Conservation (phyloP, 2,113 vertebrate genomes). For the Solenodon paradoxus region DNA sequence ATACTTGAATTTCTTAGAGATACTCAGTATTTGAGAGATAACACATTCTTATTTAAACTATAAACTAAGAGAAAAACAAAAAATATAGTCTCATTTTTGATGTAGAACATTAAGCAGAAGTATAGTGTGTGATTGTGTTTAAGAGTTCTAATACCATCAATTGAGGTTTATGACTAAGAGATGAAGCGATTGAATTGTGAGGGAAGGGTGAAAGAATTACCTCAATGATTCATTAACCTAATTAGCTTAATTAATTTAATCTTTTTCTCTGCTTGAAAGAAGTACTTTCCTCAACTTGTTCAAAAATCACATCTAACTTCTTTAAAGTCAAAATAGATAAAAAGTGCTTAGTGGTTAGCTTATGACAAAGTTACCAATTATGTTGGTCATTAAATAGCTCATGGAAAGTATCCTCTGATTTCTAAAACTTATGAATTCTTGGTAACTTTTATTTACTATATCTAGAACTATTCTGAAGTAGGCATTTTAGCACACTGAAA, state of each 20-base stretch:
- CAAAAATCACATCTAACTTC: slow-evolving; percentile 66
- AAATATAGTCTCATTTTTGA: neutral
- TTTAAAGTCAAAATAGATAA: slow-evolving; percentile 53
- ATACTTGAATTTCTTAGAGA: slow-evolving; percentile 23
- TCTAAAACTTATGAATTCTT: slow-evolving; percentile 17
- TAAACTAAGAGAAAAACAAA: neutral
- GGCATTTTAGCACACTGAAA: neutral
- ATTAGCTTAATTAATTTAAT: slow-evolving; percentile 80
- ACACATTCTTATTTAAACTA: slow-evolving; percentile 18
- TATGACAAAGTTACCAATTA: neutral
- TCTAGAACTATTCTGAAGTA: neutral
- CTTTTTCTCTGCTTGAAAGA: slow-evolving; percentile 71
- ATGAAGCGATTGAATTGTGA: slow-evolving; percentile 54
- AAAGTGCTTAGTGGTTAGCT: slow-evolving; percentile 25
- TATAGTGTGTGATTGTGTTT: slow-evolving; percentile 53
- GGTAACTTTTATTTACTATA: neutral
- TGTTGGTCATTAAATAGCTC: neutral
- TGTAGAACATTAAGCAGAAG: slow-evolving; percentile 24
- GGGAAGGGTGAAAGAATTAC: slow-evolving; percentile 62
- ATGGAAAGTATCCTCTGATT: neutral
- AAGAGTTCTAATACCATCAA: slow-evolving; percentile 22
- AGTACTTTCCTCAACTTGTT: slow-evolving; percentile 74
- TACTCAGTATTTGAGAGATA: neutral
- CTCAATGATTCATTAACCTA: slow-evolving; percentile 77
- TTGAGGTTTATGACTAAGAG: slow-evolving; percentile 44